A percentile compares a stretch with the other conserved stretches of the same genome.
phyloP scores from a whole-genome alignment of 2,888 invertebrate genomes.

The Scaptodrosophila latifasciaeformis region DNA sequence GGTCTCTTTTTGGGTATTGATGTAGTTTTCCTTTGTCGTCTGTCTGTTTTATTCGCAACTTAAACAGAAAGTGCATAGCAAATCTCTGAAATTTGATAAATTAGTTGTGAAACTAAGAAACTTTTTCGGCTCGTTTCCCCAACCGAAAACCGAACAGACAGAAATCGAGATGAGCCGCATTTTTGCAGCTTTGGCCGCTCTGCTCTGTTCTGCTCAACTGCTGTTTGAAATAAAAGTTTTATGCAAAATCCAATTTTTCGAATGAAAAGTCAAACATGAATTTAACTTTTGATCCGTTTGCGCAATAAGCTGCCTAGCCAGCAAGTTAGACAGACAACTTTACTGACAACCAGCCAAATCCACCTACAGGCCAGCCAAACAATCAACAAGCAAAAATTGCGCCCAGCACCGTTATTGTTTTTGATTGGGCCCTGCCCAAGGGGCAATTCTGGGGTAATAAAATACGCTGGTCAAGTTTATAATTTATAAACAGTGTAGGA shows the following conservation, averaged over 20 bases:
- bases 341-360: too few species aligned
- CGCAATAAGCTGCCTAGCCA: constrained; percentile 36
- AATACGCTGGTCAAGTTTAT: too few species aligned
- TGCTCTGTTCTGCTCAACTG: constrained; percentile 40
- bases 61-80: constrained; percentile 50
- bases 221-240: constrained; percentile 40
- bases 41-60: constrained; percentile 15
- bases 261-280: constrained; percentile 67
- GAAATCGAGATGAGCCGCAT: too few species aligned
- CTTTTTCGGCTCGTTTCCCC: constrained; percentile 28
- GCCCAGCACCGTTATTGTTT: too few species aligned
- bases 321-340: constrained; percentile 1
- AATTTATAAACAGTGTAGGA: background rate
- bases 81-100: constrained; percentile 66
- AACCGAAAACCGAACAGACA: too few species aligned
- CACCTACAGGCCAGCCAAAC: too few species aligned
- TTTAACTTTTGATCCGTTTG: constrained; percentile 66
- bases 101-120: constrained; percentile 55
- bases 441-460: too few species aligned
- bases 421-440: too few species aligned
- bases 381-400: too few species aligned
- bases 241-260: constrained; percentile 68
- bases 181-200: constrained; percentile 13
- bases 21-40: background rate
- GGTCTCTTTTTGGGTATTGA: background rate